These are phyloP conservation scores for Suricata suricatta DNA, from an alignment of 2,113 vertebrate genomes.

Conservation along the genomic window DNA sequence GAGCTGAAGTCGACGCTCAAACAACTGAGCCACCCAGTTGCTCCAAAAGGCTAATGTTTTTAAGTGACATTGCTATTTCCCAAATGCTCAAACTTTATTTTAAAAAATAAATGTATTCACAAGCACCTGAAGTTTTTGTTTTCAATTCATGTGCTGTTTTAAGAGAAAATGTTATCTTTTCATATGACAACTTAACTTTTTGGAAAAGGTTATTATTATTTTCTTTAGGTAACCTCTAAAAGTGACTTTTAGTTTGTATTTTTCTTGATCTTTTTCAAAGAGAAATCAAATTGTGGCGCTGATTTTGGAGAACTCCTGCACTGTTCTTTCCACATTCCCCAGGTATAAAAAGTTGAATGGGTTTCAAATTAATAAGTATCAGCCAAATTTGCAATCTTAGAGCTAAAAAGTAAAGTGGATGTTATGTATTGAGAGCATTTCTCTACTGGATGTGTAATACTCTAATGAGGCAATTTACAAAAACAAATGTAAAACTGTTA, in stretches of 20 bases:
- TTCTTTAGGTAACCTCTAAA: constrained; percentile 34
- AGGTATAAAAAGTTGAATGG: constrained; percentile 66
- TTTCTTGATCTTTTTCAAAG: constrained; percentile 63
- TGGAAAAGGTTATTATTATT: constrained; percentile 44
- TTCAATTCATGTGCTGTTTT: background rate
- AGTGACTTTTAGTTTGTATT: constrained; percentile 53
- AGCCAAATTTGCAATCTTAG: constrained; percentile 50
- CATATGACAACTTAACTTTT: background rate
- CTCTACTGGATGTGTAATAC: constrained; percentile 39
- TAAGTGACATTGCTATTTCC: background rate
- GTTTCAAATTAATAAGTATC: constrained; percentile 63
- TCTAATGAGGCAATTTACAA: constrained; percentile 60
- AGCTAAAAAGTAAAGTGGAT: constrained; percentile 31
- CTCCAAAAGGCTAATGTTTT: background rate
- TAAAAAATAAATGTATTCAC: background rate
- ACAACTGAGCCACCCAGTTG: too few relatives aligned
- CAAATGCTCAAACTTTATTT: constrained; percentile 4
- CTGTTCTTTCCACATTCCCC: constrained; percentile 64
- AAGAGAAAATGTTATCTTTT: constrained; percentile 45
- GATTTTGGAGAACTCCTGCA: constrained; percentile 48
- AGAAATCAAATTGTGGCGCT: constrained; percentile 46
- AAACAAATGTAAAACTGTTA: constrained; percentile 39
- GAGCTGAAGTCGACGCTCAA: too few relatives aligned
- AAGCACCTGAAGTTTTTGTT: background rate
- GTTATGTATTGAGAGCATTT: background rate